Conservation (phyloP, 2,797 vertebrate species). For the Oreochromis mossambicus region DNA sequence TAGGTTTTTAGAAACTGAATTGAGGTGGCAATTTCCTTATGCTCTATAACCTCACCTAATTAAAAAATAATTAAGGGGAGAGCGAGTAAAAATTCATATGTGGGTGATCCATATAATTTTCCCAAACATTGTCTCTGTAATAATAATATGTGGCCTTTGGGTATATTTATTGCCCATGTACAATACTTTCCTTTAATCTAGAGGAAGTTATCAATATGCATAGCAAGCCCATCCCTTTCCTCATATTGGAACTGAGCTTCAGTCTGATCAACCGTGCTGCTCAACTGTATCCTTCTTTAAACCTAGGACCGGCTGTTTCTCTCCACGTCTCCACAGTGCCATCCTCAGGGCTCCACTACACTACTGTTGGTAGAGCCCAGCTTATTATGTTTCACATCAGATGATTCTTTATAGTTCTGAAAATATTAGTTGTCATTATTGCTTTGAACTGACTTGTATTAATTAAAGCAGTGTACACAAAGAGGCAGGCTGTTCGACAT, state of each 20-base stretch:
- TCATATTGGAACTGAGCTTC: conserved; percentile 24
- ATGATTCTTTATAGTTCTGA: background rate
- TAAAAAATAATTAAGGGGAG: background rate
- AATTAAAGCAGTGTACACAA: background rate
- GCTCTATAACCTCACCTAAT: background rate
- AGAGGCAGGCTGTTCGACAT: background rate
- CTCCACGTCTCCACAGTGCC: conserved; percentile 68
- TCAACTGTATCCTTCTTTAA: conserved; percentile 25
- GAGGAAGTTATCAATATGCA: conserved; percentile 41
- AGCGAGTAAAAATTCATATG: background rate
- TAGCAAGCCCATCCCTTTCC: conserved; percentile 31
- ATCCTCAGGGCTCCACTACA: conserved; percentile 55
- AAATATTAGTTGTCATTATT: background rate
- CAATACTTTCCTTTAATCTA: conserved; percentile 2
- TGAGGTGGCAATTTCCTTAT: background rate
- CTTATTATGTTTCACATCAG: background rate
- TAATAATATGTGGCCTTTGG: conserved; percentile 8
- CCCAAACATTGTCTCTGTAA: background rate
- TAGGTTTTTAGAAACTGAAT: background rate
- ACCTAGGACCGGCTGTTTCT: background rate
- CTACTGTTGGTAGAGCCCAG: background rate
- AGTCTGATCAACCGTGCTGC: conserved; percentile 26
- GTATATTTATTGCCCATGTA: conserved; percentile 1
- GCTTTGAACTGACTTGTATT: background rate
- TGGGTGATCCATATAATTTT: conserved; percentile 4